These are phyloP conservation scores for Emydura subglobosa DNA, from an alignment of 2,113 vertebrate species.

Conservation along the genomic window DNA sequence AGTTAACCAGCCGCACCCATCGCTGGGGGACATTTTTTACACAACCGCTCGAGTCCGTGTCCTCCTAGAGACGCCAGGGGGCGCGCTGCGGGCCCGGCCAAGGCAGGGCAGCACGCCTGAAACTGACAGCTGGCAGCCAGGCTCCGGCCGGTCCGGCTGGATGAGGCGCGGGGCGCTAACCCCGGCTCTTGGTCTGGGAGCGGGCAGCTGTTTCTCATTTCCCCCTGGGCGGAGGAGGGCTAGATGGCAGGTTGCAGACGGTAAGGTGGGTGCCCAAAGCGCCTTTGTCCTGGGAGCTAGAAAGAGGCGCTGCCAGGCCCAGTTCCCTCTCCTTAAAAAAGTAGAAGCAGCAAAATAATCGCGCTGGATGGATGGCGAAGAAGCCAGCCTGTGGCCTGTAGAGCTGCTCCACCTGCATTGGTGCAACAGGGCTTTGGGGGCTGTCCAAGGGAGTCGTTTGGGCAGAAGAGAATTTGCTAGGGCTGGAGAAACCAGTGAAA, in stretches of 20 bases:
- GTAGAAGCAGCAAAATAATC: not conserved
- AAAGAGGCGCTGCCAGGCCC: not conserved
- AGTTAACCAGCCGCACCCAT: no score
- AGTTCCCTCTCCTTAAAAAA: not conserved
- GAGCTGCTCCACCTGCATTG: accelerated
- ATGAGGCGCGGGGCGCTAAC: no score
- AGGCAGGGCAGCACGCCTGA: not conserved
- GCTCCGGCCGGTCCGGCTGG: no score
- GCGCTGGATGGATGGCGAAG: accelerated
- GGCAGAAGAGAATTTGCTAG: constrained; percentile 25
- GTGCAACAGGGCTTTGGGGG: not conserved
- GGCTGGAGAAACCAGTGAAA: accelerated
- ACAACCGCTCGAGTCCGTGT: no score
- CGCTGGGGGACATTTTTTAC: not conserved
- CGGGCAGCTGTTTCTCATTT: no score
- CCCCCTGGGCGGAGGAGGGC: no score
- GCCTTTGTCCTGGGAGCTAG: not conserved
- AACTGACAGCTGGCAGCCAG: not conserved
- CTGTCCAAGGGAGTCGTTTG: constrained; percentile 3
- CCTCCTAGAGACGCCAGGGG: not conserved
- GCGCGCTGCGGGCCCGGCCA: no score
- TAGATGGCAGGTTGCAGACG: not conserved
- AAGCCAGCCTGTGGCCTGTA: accelerated
- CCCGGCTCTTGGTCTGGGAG: no score
- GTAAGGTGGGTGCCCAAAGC: accelerated